phyloP scores from a whole-genome alignment of 2,113 vertebrate genomes.

The Hippocampus abdominalis region DNA sequence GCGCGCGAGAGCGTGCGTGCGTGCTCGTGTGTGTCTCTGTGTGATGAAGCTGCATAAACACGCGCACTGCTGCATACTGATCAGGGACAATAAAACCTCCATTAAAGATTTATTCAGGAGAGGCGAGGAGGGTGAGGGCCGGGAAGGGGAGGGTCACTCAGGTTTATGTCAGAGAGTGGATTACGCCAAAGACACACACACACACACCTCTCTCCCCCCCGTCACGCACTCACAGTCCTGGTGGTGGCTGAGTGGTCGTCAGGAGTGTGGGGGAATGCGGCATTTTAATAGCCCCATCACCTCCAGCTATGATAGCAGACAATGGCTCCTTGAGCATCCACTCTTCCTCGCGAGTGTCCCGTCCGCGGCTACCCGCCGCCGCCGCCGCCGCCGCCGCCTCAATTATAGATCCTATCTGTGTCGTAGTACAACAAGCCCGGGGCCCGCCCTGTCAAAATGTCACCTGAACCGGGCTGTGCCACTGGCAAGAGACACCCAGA shows the following conservation, averaged over 20 bases:
- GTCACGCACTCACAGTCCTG: conserved; percentile 24
- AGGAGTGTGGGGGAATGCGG: conserved; percentile 10
- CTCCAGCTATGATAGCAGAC: conserved; percentile 64
- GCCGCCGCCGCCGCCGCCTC: conserved; percentile 48
- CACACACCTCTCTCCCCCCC: conserved; percentile 45
- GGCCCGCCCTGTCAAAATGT: conserved; percentile 65
- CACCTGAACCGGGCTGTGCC: conserved; percentile 50
- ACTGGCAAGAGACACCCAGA: conserved; percentile 55
- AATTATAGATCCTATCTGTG: conserved; percentile 68
- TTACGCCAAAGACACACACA: conserved; percentile 62
- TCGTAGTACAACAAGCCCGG: conserved; percentile 54
- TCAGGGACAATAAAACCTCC: conserved; percentile 63
- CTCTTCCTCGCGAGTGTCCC: conserved; percentile 59
- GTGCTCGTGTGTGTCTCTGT: conserved; percentile 26
- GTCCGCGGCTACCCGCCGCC: conserved; percentile 56
- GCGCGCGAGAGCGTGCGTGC: conserved; percentile 9
- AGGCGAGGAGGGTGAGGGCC: conserved; percentile 13
- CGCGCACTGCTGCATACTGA: conserved; percentile 56
- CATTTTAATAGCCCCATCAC: conserved; percentile 67
- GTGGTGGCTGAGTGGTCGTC: not conserved
- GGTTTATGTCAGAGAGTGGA: conserved; percentile 65
- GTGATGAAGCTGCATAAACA: conserved; percentile 55
- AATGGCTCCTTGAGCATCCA: conserved; percentile 60
- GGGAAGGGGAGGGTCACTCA: conserved; percentile 23
- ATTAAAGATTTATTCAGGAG: conserved; percentile 68